Conservation (phyloP, 2,888 invertebrate genomes). For the Leptopilina drosophilae region DNA sequence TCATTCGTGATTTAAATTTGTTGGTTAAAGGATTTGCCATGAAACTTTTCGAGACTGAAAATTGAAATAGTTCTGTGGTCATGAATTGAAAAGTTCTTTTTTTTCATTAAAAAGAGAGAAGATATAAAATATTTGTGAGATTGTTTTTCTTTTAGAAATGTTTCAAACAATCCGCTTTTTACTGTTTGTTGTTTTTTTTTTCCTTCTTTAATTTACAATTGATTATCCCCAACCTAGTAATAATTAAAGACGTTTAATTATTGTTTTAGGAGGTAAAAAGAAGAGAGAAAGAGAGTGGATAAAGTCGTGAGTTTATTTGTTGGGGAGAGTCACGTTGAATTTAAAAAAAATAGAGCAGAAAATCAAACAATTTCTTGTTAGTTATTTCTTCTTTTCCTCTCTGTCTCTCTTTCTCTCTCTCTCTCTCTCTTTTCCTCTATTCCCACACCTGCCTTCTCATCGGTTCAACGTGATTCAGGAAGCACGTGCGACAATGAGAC, state of each 20-base stretch:
- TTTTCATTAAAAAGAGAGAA: no score
- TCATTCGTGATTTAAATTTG: background rate
- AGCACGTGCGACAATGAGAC: slow-evolving; percentile 19
- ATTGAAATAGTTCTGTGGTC: slow-evolving; percentile 7
- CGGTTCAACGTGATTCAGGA: background rate
- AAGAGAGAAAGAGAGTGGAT: background rate
- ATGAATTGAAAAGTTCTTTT: background rate
- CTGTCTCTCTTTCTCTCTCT: no score
- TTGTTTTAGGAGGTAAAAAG: background rate
- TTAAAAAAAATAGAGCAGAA: slow-evolving; percentile 20
- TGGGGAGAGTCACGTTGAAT: background rate
- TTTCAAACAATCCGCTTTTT: no score
- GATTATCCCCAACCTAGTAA: background rate
- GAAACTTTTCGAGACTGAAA: background rate
- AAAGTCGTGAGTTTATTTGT: background rate
- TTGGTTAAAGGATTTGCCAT: background rate
- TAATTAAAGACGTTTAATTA: background rate
- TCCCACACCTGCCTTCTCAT: no score
- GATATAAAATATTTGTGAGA: no score
- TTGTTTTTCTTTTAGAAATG: no score
- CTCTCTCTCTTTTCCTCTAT: no score
- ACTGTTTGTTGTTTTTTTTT: no score
- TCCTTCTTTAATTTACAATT: no score
- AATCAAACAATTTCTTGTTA: background rate
- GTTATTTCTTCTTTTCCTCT: background rate